Percentiles rank a stretch among this genome's conserved stretches.
Conservation (phyloP, 2,113 vertebrate genomes). For the Brachirus orientalis region DNA sequence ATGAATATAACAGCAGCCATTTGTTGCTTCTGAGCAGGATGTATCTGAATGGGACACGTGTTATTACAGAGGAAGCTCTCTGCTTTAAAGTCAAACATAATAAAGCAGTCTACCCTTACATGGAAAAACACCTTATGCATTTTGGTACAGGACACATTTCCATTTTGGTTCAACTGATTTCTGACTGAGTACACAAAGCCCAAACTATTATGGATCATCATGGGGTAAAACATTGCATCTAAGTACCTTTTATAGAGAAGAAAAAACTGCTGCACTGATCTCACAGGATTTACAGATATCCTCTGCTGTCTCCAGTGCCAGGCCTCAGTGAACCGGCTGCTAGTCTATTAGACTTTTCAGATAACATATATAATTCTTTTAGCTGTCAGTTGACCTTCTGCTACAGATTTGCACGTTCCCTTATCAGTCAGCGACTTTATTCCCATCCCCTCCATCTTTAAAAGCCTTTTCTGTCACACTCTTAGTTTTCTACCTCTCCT, state of each 20-base stretch:
- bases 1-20: no score
- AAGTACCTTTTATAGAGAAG: background rate
- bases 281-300: conserved; percentile 22
- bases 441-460: conserved; percentile 22
- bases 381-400: conserved; percentile 45
- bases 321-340: conserved; percentile 32
- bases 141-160: no score
- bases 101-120: no score
- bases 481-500: background rate
- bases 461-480: conserved; percentile 1
- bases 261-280: background rate
- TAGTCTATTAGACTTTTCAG: conserved; percentile 44
- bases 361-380: conserved; percentile 62
- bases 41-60: no score
- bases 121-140: no score
- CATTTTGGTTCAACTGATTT: no score
- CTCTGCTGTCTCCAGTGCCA: conserved; percentile 15
- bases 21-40: no score
- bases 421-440: conserved; percentile 39
- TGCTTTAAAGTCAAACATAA: no score
- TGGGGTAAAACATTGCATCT: background rate
- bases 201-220: background rate
- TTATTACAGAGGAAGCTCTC: no score
- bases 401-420: conserved; percentile 24
- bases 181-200: background rate